Evolutionary conservation across 2,888 invertebrate species (phyloP), one percentile per base, ranked within the genome.

Genomic region (Orchesella flavescens): DNA sequence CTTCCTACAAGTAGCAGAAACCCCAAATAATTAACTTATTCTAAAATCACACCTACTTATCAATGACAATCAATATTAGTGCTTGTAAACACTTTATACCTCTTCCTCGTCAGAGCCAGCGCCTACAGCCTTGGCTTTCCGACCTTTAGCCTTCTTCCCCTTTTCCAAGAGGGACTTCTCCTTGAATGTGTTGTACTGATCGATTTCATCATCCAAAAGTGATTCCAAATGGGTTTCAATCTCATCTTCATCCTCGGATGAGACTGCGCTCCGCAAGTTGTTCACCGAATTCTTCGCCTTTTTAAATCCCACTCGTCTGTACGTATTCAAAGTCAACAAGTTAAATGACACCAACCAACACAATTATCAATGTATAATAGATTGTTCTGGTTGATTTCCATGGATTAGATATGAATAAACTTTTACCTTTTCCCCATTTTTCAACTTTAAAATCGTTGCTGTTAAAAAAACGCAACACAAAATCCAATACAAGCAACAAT

Each of bases 181-280:
- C 65, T 85, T 87, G 0, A 65, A 73, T 5, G 84, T 15, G 68
- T 87, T 87, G 71, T 87, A 88, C 65, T 86, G 84, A 19, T 87
- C 88, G 61, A 88, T 88, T 69, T 88, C 88, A 76, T 88, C 88
- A 21, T 88, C 87, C 19, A 88, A 69, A 19, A 88, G 76, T 1
- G 87, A 84, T 34, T 88, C 87, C 21, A 87, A 74, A 19, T 55
- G 69, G 13, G 68, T 59, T 59, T 86, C 86, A 46, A 85, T 83
- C n/a, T 66, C 83, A 24, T 83, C 69, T 34, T 87, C 87, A 23
- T 88, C 88, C 10, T 86, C 87, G 2, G 84, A 84, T 0, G 83
- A 83, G 13, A 53, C 87, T 10, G 87, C 88, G 74, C 84, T 86
- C 21, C 57, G 68, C 57, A 87, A 57, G 1, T 73, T 65, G 43